Percentiles rank a stretch among this genome's conserved stretches.
These are phyloP conservation scores for Eulithis prunata DNA, from an alignment of 2,888 invertebrate genomes.

Conservation along the genomic window DNA sequence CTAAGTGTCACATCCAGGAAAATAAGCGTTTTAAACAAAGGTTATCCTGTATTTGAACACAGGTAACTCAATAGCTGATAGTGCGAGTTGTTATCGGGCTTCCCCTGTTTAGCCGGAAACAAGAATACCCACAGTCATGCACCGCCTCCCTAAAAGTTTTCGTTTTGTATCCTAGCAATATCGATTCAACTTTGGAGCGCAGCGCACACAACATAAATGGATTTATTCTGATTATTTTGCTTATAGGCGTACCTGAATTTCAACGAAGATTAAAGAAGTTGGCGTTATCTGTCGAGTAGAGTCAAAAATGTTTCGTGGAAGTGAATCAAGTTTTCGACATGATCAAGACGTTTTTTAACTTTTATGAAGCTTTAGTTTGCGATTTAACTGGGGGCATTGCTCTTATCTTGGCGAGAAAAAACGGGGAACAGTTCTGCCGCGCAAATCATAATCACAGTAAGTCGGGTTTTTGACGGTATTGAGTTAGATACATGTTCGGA, in stretches of 20 bases:
- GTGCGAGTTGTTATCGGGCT: constrained; percentile 55
- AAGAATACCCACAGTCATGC: constrained; percentile 66
- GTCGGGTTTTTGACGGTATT: too few species aligned
- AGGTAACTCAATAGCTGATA: constrained; percentile 38
- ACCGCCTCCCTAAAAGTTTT: constrained; percentile 63
- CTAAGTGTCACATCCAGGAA: constrained; percentile 45
- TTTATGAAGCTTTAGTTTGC: constrained; percentile 36
- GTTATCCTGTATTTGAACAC: constrained; percentile 21
- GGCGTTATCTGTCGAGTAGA: constrained; percentile 35
- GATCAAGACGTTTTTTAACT: constrained; percentile 34
- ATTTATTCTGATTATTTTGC: constrained; percentile 19
- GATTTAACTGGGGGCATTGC: constrained; percentile 67
- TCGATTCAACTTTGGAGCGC: constrained; percentile 56
- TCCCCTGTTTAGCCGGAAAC: constrained; percentile 72
- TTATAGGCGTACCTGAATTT: constrained; percentile 25
- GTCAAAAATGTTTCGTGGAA: constrained; percentile 30
- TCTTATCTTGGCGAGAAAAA: constrained; percentile 70
- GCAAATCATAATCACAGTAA: too few species aligned
- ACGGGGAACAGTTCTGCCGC: constrained; percentile 78
- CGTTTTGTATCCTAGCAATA: constrained; percentile 75
- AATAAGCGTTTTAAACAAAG: constrained; percentile 29
- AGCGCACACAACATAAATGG: constrained; percentile 11
- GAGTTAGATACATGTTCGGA: too few species aligned
- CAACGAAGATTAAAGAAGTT: constrained; percentile 13
- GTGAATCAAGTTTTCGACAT: constrained; percentile 35